Conservation (phyloP, 1,140 invertebrate genomes). For the Caenorhabditis briggsae region DNA sequence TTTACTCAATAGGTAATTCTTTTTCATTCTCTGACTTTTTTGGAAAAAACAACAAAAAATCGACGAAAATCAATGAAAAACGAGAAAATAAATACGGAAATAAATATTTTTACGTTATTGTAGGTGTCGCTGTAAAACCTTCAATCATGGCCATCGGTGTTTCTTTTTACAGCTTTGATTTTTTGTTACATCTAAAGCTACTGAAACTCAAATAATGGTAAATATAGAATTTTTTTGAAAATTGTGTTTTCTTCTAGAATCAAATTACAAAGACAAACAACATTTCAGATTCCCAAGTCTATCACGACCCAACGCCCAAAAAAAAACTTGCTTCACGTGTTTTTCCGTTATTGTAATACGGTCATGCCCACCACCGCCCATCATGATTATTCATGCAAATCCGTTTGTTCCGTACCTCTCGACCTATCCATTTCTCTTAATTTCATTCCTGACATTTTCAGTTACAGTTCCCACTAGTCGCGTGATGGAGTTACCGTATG, state of each 20-base stretch:
- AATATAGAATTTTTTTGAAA: too few relatives aligned
- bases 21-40: too few relatives aligned
- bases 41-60: too few relatives aligned
- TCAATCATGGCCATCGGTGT: too few relatives aligned
- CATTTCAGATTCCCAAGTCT: background rate
- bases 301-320: background rate
- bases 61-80: too few relatives aligned
- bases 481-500: background rate
- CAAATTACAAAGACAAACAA: background rate
- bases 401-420: slow-evolving; percentile 4
- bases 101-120: too few relatives aligned
- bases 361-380: slow-evolving; percentile 38
- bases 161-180: too few relatives aligned
- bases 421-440: background rate
- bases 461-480: background rate
- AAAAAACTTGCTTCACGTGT: slow-evolving; percentile 33
- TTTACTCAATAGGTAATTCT: too few relatives aligned
- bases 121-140: too few relatives aligned
- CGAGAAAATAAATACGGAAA: too few relatives aligned
- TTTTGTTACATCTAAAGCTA: too few relatives aligned
- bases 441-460: background rate
- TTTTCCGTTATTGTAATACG: slow-evolving; percentile 40
- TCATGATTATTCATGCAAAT: slow-evolving; percentile 50
- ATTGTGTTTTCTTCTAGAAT: background rate
- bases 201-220: too few relatives aligned